Base-by-base conservation (phyloP, 2,888 invertebrate species). In the Ophion ellenae region DNA sequence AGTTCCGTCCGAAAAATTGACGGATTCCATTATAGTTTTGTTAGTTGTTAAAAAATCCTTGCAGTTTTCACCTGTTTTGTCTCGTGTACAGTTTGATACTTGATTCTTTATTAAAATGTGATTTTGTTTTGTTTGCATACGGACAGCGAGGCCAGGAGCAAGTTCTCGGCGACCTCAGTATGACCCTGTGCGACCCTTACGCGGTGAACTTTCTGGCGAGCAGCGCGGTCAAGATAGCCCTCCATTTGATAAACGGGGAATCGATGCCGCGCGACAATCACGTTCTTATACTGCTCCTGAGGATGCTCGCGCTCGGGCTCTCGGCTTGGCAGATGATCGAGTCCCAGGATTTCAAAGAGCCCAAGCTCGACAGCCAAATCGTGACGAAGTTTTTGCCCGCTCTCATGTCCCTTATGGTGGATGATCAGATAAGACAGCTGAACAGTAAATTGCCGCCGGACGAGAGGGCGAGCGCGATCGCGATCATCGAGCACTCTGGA, bases 281-380 rank as follows among this genome's bases (percentile, higher is more conserved):
- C 81, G 98, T 99, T 88, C 95, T 99, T 85, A 97, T 98, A 89
- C 94, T 99, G 36, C 94, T 99, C 84, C 94, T 99, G 81, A 95
- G 99, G 92, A 98, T 99, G 98, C 95, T 99, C 88, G 97, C 98
- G 0, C 95, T 99, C 66, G 99, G 99, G 0, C 94, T 99, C 64
- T 98, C 98, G 93, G 98, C 99, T 5, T 99, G 99, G 99, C 97
- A 98, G 53, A 99, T 99, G 98, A 99, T 99, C 88, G 98, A 99
- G 93, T 98, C 98, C 2, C 97, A 98, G 95, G 97, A 98, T 89
- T 99, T 99, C 91, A 98, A 98, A 92, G 99, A 99, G 94, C 99
- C 99, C 0, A 98, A 98, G 94, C 95, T 99, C 83, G 99, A 99
- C 90, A 97, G 97, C 91, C 98, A 98, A 95, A 97, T 99, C 47